Conservation (phyloP, 2,113 vertebrate genomes). For the Brevimyrus niger region DNA sequence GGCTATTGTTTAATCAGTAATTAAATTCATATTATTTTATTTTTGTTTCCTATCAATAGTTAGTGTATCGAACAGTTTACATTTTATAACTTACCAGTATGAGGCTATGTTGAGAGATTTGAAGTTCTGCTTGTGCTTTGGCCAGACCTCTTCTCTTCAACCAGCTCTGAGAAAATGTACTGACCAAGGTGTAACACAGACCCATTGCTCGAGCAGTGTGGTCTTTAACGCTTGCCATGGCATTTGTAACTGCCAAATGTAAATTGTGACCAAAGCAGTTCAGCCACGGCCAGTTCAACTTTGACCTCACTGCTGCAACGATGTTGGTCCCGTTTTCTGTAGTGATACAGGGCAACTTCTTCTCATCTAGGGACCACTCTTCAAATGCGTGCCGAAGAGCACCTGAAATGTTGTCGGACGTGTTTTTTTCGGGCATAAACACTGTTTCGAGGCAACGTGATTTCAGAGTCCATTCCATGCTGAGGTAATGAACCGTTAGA, state of each 20-base stretch:
- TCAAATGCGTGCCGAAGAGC: no score
- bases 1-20: not conserved
- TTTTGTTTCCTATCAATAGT: constrained; percentile 8
- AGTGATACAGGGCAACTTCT: not conserved
- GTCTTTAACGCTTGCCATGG: constrained; percentile 13
- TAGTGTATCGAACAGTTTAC: constrained; percentile 8
- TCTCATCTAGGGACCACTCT: no score
- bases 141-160: constrained; percentile 10
- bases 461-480: no score
- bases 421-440: no score
- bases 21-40: not conserved
- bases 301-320: constrained; percentile 12
- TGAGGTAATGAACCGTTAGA: no score
- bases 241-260: constrained; percentile 21
- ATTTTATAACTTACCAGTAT: constrained; percentile 19
- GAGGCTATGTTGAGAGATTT: no score
- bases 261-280: constrained; percentile 28
- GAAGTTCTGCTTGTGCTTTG: constrained; percentile 6
- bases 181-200: constrained; percentile 7
- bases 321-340: constrained; percentile 11
- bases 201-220: not conserved
- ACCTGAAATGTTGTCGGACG: no score
- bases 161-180: constrained; percentile 21
- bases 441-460: no score
- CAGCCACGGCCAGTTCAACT: constrained; percentile 21